phyloP scores from a whole-genome alignment of 1,140 invertebrate genomes.

The Plodia interpunctella region DNA sequence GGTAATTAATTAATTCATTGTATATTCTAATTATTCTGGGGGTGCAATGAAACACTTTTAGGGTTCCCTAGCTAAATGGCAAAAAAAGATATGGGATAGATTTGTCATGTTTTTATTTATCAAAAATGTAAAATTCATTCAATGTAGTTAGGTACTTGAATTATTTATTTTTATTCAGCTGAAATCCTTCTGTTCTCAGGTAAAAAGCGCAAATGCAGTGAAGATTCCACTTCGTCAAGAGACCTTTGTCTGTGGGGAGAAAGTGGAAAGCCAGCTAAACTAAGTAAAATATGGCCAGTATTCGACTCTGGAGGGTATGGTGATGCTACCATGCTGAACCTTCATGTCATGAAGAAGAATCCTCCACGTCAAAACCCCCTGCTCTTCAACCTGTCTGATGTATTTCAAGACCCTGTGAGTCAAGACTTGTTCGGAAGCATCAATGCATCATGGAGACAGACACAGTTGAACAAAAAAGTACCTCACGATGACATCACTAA shows the following conservation, averaged over 20 bases:
- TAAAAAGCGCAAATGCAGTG: constrained; percentile 63
- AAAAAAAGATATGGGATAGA: no score
- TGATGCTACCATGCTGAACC: constrained; percentile 42
- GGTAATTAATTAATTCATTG: no score
- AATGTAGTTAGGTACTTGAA: no score
- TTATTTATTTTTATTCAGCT: neutral
- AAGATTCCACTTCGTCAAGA: constrained; percentile 30
- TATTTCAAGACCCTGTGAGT: constrained; percentile 26
- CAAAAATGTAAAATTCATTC: no score
- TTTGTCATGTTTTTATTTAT: no score
- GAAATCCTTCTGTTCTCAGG: constrained; percentile 41
- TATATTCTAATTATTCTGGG: no score
- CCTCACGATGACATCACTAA: constrained; percentile 53
- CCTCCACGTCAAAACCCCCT: constrained; percentile 40
- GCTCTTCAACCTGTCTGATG: constrained; percentile 31
- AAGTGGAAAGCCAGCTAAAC: constrained; percentile 51
- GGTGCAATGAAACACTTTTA: no score
- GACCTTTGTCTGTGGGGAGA: constrained; percentile 54
- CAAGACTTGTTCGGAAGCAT: constrained; percentile 51
- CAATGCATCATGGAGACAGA: constrained; percentile 55
- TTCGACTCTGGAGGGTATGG: constrained; percentile 74
- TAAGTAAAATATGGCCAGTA: constrained; percentile 70
- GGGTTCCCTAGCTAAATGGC: no score
- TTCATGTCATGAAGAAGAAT: constrained; percentile 47
- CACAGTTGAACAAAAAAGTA: constrained; percentile 43